Evolutionary conservation across 2,113 vertebrate genomes (phyloP).

Genomic region (Menura novaehollandiae): DNA sequence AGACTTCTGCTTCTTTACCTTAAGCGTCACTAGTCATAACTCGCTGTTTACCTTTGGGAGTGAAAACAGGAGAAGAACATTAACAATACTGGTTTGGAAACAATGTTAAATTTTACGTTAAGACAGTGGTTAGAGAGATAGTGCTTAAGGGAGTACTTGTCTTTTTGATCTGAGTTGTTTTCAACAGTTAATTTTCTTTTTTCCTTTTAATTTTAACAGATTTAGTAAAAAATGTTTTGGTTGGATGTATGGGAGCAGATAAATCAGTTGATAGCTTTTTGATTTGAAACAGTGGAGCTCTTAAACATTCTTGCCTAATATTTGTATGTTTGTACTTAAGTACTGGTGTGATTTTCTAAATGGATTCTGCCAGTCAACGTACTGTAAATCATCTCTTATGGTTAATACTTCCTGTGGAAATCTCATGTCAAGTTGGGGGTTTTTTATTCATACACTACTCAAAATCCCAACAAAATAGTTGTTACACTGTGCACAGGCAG

Average conservation of each 20-base stretch:
- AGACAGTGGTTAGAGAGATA: not conserved
- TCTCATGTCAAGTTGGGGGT: not conserved
- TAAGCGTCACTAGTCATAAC: not conserved
- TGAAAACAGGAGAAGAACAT: not conserved
- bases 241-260: not conserved
- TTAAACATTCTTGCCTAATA: not conserved
- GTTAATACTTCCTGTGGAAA: not conserved
- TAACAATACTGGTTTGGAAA: not conserved
- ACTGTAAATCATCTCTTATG: not conserved
- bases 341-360: not conserved
- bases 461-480: not conserved
- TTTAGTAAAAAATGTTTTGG: not conserved
- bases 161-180: not conserved
- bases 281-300: not conserved
- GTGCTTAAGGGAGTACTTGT: not conserved
- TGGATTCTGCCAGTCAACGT: not conserved
- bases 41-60: not conserved
- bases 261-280: not conserved
- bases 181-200: not conserved
- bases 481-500: not conserved
- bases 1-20: not conserved
- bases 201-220: not conserved
- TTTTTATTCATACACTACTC: not conserved
- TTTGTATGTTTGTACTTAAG: not conserved
- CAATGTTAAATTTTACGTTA: not conserved